Base-by-base conservation (phyloP, 1,140 invertebrate species). In the Popillia japonica region DNA sequence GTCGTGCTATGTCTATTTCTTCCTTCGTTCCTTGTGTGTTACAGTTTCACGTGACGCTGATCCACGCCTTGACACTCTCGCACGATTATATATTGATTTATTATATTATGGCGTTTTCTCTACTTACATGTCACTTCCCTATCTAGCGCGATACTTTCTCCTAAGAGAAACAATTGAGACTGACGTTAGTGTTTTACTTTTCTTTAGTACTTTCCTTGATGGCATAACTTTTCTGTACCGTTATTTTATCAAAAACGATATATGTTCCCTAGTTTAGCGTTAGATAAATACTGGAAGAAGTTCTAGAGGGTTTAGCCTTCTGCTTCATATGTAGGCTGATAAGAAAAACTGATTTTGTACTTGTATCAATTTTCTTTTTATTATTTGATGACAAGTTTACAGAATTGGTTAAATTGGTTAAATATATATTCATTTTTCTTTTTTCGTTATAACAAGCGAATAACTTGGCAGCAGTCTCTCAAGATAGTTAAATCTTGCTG, bases 11-110 rank as follows among this genome's bases (percentile, higher is more conserved):
- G 48, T 55, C n/a, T 78, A 27, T 40, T 42, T 34, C 55, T 77
- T 22, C 22, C 11, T 75, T 61, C 72, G 34, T 17, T 44, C 55
- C 42, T 64, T 75, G 55, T 14, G 20, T 72, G 44, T 41, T 72
- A 44, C 23, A 42, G 17, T n/a, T 17, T 55, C 14, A 14, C 17
- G 14, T 55, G n/a, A 55, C 48, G 48, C 17, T 55, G 48, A 22
- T 27, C 34, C 22, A 23, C 64, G 64, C 34, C 64, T 75, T 82
- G 81, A 81, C 80, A 82, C 78, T 82, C 76, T 77, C 23, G 64
- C 78, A 78, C 81, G 81, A 83, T 83, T 83, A 83, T 81, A 80
- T 81, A 81, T 83, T 83, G 82, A 83, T 83, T 83, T 82, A 83
- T 83, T 80, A 80, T 78, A 80, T 83, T 83, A 83, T 81, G 80